A percentile compares a stretch with the other conserved stretches of the same genome.
These are phyloP conservation scores for Hippocampus kuda DNA, from an alignment of 2,797 vertebrate genomes.

Conservation along the genomic window DNA sequence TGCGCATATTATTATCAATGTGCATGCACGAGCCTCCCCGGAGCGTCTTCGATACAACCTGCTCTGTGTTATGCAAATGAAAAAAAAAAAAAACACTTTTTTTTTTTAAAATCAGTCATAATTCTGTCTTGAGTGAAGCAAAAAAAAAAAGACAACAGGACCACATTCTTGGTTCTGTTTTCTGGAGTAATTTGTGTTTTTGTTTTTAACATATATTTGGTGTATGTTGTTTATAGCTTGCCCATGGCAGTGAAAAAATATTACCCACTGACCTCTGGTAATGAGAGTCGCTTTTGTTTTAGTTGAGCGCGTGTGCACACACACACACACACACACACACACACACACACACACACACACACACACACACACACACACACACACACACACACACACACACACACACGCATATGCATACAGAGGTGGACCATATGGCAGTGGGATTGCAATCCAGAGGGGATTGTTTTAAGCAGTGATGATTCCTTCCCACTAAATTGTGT, in stretches of 20 bases:
- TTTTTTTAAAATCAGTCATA: neutral
- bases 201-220: neutral
- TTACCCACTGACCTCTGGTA: neutral
- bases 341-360: constrained; percentile 2
- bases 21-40: constrained; percentile 3
- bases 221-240: neutral
- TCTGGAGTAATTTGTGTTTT: neutral
- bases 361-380: constrained; percentile 9
- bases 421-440: constrained; percentile 59
- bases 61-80: neutral
- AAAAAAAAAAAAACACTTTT: neutral
- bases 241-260: neutral
- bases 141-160: neutral
- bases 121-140: neutral
- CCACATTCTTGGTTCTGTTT: neutral
- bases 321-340: constrained; percentile 4
- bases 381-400: constrained; percentile 6
- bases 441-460: constrained; percentile 52
- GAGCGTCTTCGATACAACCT: constrained; percentile 1
- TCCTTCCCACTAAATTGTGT: constrained; percentile 39
- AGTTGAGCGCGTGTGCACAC: constrained; percentile 29
- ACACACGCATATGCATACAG: constrained; percentile 31
- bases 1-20: constrained; percentile 26
- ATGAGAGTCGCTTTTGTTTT: constrained; percentile 27
- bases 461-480: constrained; percentile 45